Conservation (phyloP, 37 sponge, comb jelly and placozoan genomes). For the Dysidea cf. avara region DNA sequence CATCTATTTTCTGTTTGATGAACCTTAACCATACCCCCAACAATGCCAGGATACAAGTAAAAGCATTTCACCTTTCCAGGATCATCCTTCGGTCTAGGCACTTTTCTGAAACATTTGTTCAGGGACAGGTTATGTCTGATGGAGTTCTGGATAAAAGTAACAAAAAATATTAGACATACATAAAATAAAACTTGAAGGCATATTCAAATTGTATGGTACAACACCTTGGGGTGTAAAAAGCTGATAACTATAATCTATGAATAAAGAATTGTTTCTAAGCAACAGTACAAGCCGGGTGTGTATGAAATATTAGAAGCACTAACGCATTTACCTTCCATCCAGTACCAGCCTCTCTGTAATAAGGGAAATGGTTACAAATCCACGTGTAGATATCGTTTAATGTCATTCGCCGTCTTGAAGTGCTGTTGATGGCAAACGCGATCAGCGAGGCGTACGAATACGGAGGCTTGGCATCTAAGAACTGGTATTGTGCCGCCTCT, state of each 20-base stretch:
- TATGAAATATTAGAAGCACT: too few species aligned
- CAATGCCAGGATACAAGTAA: background rate
- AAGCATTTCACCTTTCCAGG: slow-evolving; percentile 73
- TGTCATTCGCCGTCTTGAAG: slow-evolving; percentile 67
- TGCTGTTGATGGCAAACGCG: slow-evolving; percentile 92
- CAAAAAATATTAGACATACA: background rate
- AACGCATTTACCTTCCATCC: slow-evolving; percentile 96
- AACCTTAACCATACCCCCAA: too few species aligned
- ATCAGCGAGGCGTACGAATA: slow-evolving; percentile 93
- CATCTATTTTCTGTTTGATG: too few species aligned
- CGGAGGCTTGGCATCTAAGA: slow-evolving; percentile 84
- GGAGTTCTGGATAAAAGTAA: slow-evolving; percentile 63
- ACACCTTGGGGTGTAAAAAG: background rate
- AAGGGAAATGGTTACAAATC: slow-evolving; percentile 89
- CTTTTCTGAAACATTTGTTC: slow-evolving; percentile 88
- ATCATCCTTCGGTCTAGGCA: slow-evolving; percentile 83
- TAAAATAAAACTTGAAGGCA: background rate
- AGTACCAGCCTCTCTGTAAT: slow-evolving; percentile 85
- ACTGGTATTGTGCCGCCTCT: slow-evolving; percentile 66
- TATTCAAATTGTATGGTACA: background rate
- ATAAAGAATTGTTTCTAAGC: too few species aligned
- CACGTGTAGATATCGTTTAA: slow-evolving; percentile 93
- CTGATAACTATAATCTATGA: background rate
- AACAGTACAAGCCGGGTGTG: too few species aligned
- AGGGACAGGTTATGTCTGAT: slow-evolving; percentile 92